Conservation (phyloP, 1,140 invertebrate species). For the Drosophila pseudoananassae region DNA sequence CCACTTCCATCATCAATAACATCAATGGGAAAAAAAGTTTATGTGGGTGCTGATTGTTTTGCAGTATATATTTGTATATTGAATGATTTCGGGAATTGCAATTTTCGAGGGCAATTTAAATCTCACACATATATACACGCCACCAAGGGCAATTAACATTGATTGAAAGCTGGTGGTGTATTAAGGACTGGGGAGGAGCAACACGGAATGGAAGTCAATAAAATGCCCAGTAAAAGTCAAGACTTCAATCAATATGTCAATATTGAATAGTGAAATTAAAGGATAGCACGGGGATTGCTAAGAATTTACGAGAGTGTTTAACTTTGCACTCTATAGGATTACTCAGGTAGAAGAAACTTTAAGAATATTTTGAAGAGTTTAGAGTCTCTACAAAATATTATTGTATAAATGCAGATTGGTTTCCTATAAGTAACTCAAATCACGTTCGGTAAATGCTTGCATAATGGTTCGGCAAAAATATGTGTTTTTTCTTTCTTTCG, state of each 20-base stretch:
- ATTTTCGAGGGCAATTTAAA: constrained; percentile 67
- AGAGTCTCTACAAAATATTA: neutral
- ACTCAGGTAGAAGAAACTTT: neutral
- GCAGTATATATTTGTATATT: constrained; percentile 49
- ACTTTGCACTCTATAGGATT: neutral
- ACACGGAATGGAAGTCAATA: constrained; percentile 45
- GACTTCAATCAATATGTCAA: constrained; percentile 70
- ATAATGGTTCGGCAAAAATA: constrained; percentile 65
- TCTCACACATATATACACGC: constrained; percentile 6
- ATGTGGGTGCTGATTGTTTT: constrained; percentile 60
- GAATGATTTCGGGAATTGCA: constrained; percentile 42
- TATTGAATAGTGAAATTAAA: constrained; percentile 20
- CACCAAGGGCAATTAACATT: constrained; percentile 61
- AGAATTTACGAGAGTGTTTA: neutral
- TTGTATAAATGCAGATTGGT: neutral
- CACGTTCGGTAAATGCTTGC: constrained; percentile 77
- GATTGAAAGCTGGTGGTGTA: constrained; percentile 35
- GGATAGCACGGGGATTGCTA: neutral
- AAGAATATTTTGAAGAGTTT: neutral
- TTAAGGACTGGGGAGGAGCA: neutral
- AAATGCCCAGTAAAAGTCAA: constrained; percentile 57
- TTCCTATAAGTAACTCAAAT: constrained; percentile 49
- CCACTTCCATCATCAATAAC: constrained; percentile 16
- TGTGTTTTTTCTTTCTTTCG: constrained; percentile 23
- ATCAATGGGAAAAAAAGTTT: constrained; percentile 18